These are phyloP conservation scores for Meloidogyne floridensis DNA, from an alignment of 1,140 invertebrate genomes.

Conservation along the genomic window DNA sequence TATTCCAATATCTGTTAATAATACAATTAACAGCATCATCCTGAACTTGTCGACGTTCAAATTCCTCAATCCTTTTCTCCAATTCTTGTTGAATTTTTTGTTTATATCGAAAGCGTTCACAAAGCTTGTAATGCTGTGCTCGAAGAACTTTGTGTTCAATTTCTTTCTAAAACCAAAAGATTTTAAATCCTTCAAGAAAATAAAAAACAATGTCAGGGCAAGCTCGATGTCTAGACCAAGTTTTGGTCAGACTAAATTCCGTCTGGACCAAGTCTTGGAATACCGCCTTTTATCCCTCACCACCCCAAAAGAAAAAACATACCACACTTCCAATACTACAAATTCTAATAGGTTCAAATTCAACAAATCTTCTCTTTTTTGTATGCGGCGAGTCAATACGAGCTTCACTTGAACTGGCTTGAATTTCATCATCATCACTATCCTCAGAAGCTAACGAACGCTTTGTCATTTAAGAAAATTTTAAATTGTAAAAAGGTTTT, in stretches of 20 bases:
- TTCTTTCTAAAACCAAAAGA: slow-evolving; percentile 40
- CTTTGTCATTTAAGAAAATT: slow-evolving; percentile 35
- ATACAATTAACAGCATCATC: slow-evolving; percentile 70
- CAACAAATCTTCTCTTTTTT: slow-evolving; percentile 36
- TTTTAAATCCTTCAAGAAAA: neutral
- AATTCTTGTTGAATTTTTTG: slow-evolving; percentile 50
- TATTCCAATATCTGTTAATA: slow-evolving; percentile 70
- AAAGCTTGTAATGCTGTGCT: slow-evolving; percentile 50
- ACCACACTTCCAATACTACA: slow-evolving; percentile 45
- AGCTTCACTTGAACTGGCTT: slow-evolving; percentile 23
- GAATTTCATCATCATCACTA: slow-evolving; percentile 37
- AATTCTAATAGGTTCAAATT: slow-evolving; percentile 43
- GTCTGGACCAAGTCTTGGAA: no score
- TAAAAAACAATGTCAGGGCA: no score
- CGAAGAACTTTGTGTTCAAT: slow-evolving; percentile 40
- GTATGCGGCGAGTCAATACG: slow-evolving; percentile 8
- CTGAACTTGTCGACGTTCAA: slow-evolving; percentile 68
- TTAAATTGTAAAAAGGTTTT: neutral
- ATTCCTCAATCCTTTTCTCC: slow-evolving; percentile 68
- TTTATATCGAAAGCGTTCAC: slow-evolving; percentile 45
- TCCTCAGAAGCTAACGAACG: slow-evolving; percentile 36
- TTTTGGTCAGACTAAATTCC: no score
- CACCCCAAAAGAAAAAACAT: slow-evolving; percentile 3
- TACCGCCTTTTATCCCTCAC: no score
- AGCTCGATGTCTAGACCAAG: no score